Base-by-base conservation (phyloP, 2,888 invertebrate species). In the Brachypterus glaber region DNA sequence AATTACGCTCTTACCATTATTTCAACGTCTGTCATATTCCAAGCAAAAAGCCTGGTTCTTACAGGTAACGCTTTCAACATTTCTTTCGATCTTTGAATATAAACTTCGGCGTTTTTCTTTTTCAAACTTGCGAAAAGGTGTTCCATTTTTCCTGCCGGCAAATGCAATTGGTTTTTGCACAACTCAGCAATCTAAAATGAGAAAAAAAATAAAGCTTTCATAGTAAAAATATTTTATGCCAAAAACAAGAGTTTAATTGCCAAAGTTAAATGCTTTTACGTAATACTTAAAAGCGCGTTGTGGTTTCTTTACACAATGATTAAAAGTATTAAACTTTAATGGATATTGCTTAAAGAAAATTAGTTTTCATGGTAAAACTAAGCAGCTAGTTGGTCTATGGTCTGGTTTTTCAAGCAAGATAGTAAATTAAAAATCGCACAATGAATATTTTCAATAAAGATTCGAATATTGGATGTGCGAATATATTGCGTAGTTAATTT, bases 71-170 rank as follows among this genome's bases (percentile, higher is more conserved):
- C 69, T 45, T 71, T 68, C 15, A 64, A 64, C 53, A 74, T 71
- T 66, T 79, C 85, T 61, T 79, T 79, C 27, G 85, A 87, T 16
- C 92, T 70, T 63, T 95, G 90, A 40, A 97, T 85, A 67, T 97
- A 98, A 55, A 97, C 95, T 63, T 93, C 90, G 0, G 92, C 88
- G 65, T 92, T 92, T 59, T 89, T 90, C 58, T 86, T 85, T 5
- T 82, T 81, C 48, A 98, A 67, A 49, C 85, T 87, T 0, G 80
- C 77, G 63, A 91, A 88, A 8, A 98, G 69, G 56, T 92, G 89
- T 51, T 96, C 93, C 1, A 89, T 82, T 57, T 88, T 89, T 2
- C 79, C 85, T 5, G 82, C 82, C 0, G 92, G 89, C 26, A 90
- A 71, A 49, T 90, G 74, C 3, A 90, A 69, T 54, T 90, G 83